phyloP scores from a whole-genome alignment of 2,797 vertebrate genomes.

The Muscicapa comitata region DNA sequence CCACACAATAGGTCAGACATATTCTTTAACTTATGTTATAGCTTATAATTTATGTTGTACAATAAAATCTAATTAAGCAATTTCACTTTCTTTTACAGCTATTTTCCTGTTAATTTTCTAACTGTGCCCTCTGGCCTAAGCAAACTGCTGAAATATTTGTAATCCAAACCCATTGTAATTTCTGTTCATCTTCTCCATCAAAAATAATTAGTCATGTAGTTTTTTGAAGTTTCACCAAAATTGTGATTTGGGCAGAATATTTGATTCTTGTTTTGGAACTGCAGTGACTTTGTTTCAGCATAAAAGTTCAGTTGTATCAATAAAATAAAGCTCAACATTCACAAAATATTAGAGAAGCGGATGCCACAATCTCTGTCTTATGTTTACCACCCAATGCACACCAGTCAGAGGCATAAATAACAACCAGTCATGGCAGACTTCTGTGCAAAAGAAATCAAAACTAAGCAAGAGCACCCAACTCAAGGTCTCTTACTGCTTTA shows the following conservation, averaged over 20 bases:
- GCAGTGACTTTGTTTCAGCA: not conserved
- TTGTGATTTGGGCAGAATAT: not conserved
- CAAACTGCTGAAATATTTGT: slow-evolving; percentile 46
- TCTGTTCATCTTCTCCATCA: not conserved
- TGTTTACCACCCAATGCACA: accelerated
- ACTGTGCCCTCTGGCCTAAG: slow-evolving; percentile 24
- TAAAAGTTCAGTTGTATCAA: not conserved
- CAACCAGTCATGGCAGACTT: not conserved
- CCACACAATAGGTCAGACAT: slow-evolving; percentile 30
- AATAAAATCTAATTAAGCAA: slow-evolving; percentile 36
- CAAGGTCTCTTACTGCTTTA: not conserved
- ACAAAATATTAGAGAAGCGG: not conserved
- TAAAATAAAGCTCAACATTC: not conserved
- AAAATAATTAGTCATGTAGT: slow-evolving; percentile 23
- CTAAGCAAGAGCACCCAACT: not conserved
- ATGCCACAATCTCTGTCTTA: not conserved
- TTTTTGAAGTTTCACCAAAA: slow-evolving; percentile 11
- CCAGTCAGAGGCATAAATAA: not conserved
- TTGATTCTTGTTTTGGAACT: not conserved
- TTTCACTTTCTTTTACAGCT: slow-evolving; percentile 18
- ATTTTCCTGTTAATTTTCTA: slow-evolving; percentile 30
- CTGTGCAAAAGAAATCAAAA: not conserved
- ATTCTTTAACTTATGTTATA: not conserved
- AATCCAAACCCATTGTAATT: not conserved
- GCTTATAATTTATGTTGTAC: not conserved